Evolutionary conservation across 2,888 invertebrate genomes (phyloP), one percentile per base, ranked within the genome.

Genomic region (Leptinotarsa juncta): DNA sequence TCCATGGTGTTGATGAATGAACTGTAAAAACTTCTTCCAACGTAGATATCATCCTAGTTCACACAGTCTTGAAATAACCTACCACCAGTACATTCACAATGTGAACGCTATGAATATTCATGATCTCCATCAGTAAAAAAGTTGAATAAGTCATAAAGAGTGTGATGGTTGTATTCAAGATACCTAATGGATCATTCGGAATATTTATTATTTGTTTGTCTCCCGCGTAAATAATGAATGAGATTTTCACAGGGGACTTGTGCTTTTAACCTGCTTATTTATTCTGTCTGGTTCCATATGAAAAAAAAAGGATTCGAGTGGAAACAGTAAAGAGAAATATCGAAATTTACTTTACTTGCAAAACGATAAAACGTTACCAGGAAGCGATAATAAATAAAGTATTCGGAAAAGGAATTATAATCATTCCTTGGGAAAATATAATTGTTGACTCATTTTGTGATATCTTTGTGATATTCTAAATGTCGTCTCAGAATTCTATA

Each of bases 31-130:
- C 16, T 32, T 62, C 26, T 62, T 62, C 10, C 62, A 32, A 42
- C 42, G 62, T 62, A 62, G 16, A 62, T 16, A 16, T 14, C 62
- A 32, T 62, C 32, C 62, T 62, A 62, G 62, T 32, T 62, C 42
- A 62, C 62, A 42, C 32, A 62, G 62, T 32, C 32, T 26, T 60
- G 60, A 60, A 26, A 60, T 20, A 60, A 14, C 26, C 15, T 15
- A 15, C 3, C 23, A n/a, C 42, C 62, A 32, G 23, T n/a, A 32
- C 32, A 62, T 32, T 62, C 62, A 32, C 32, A 62, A 32, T n/a
- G n/a, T 18, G 15, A 62, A 62, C 26, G 62, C 14, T 62, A 32
- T 62, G 62, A 62, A 62, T 62, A 62, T 62, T 62, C n/a, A 62
- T 62, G 26, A 62, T 62, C 10, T 62, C 16, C 32, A 62, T 62